These are phyloP conservation scores for Apamea anceps DNA, from an alignment of 2,888 invertebrate genomes.

Conservation along the genomic window DNA sequence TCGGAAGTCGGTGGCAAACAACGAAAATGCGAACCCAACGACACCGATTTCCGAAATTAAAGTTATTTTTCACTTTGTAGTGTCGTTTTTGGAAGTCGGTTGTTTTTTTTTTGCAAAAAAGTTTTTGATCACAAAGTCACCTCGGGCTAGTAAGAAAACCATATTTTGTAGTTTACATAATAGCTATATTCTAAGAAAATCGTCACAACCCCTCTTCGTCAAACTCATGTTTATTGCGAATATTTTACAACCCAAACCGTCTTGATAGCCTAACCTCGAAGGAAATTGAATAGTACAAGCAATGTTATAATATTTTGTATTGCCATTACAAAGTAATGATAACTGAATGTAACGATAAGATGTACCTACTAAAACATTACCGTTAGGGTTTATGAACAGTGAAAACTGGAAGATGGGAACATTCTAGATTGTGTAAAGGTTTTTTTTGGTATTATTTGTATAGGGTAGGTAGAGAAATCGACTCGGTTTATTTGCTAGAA, in stretches of 20 bases:
- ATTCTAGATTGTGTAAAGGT: conserved; percentile 12
- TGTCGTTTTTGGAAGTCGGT: too few relatives aligned
- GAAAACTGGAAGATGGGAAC: conserved; percentile 27
- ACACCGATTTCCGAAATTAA: too few relatives aligned
- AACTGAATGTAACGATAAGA: conserved; percentile 52
- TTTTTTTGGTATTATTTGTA: conserved; percentile 28
- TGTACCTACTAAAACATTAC: conserved; percentile 39
- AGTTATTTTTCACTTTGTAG: too few relatives aligned
- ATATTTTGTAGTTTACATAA: conserved; percentile 21
- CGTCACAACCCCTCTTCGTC: conserved; percentile 45
- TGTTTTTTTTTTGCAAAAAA: too few relatives aligned
- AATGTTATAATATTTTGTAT: conserved; percentile 59
- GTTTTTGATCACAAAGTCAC: neutral
- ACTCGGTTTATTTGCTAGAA: neutral
- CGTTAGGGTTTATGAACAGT: conserved; percentile 58
- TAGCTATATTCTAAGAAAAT: conserved; percentile 33
- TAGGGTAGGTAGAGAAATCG: neutral
- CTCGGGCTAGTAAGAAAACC: conserved; percentile 5
- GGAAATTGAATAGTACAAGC: conserved; percentile 61
- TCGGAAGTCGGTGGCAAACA: too few relatives aligned
- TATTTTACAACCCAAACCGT: conserved; percentile 52
- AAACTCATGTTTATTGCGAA: conserved; percentile 51
- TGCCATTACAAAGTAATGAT: conserved; percentile 56
- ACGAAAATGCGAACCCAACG: too few relatives aligned
- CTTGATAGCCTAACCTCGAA: conserved; percentile 44